Evolutionary conservation across 1,140 invertebrate species (phyloP).

Genomic region (Sarcophaga bullata): DNA sequence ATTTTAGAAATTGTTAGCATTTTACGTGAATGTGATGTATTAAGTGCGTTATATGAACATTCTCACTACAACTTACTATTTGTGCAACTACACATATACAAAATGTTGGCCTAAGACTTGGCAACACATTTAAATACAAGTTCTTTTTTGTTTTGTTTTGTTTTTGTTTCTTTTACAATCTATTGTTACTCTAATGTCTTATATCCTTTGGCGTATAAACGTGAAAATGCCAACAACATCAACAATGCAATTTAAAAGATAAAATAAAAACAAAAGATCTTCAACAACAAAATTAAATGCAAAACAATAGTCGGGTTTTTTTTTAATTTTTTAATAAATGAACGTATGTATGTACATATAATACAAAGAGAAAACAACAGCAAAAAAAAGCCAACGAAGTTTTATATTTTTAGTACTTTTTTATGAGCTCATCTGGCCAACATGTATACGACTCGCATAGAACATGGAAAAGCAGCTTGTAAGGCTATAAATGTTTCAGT

Average conservation of each 20-base stretch:
- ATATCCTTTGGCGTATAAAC: neutral
- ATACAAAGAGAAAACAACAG: neutral
- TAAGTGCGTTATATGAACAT: constrained; percentile 2
- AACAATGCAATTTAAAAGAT: neutral
- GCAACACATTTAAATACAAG: no score
- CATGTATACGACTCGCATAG: neutral
- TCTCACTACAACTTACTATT: neutral
- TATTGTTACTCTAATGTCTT: neutral
- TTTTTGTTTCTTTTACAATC: neutral
- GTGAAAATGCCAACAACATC: neutral
- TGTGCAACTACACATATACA: neutral
- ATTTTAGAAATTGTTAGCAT: neutral
- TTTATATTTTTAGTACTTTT: neutral
- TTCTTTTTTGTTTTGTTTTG: no score
- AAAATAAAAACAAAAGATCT: neutral
- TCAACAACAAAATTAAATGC: constrained; percentile 11
- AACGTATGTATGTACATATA: no score
- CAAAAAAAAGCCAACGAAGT: neutral
- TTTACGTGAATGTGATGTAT: constrained; percentile 20
- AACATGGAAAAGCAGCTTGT: neutral
- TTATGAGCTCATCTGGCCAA: neutral
- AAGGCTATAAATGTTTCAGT: neutral
- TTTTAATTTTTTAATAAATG: constrained; percentile 2
- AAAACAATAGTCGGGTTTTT: neutral
- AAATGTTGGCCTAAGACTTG: no score